These are phyloP conservation scores for Alviniconcha marisindica DNA, from an alignment of 1,140 invertebrate species.

Conservation along the genomic window DNA sequence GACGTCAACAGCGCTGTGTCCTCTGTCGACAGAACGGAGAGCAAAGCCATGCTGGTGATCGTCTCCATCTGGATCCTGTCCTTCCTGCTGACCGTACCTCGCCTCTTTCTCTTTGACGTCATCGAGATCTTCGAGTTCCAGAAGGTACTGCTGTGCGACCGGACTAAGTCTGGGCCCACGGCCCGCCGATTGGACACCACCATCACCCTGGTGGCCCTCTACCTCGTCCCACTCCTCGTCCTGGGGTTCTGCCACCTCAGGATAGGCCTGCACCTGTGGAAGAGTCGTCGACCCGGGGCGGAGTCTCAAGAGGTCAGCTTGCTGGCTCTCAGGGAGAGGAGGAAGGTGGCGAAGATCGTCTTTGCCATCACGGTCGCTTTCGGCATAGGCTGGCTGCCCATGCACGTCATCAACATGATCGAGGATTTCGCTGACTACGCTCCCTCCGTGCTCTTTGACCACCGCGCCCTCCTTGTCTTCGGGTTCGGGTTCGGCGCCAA, in stretches of 20 bases:
- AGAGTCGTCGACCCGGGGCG: conserved; percentile 39
- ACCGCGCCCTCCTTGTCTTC: conserved; percentile 84
- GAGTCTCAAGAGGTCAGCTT: conserved; percentile 37
- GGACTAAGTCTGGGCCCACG: conserved; percentile 15
- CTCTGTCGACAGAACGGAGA: conserved; percentile 18
- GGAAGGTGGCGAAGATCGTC: conserved; percentile 88
- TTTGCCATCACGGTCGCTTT: conserved; percentile 92
- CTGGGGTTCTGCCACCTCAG: conserved; percentile 57
- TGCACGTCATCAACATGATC: conserved; percentile 83
- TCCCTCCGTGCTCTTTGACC: conserved; percentile 90
- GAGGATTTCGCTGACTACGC: conserved; percentile 91
- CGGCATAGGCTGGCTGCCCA: conserved; percentile 91
- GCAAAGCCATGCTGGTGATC: conserved; percentile 48
- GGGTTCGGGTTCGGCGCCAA: conserved; percentile 85
- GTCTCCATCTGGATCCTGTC: conserved; percentile 54
- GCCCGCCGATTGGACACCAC: conserved; percentile 48
- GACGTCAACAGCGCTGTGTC: no score
- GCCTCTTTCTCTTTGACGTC: conserved; percentile 41
- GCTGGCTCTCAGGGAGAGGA: conserved; percentile 46
- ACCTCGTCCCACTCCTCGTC: conserved; percentile 53
- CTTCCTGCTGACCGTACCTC: conserved; percentile 48
- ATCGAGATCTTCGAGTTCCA: conserved; percentile 14
- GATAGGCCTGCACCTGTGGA: conserved; percentile 60
- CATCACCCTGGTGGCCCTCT: conserved; percentile 54
- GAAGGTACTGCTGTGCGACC: conserved; percentile 28